These are phyloP conservation scores for Micropoecilia bifurca DNA, from an alignment of 2,797 vertebrate genomes.

Conservation along the genomic window DNA sequence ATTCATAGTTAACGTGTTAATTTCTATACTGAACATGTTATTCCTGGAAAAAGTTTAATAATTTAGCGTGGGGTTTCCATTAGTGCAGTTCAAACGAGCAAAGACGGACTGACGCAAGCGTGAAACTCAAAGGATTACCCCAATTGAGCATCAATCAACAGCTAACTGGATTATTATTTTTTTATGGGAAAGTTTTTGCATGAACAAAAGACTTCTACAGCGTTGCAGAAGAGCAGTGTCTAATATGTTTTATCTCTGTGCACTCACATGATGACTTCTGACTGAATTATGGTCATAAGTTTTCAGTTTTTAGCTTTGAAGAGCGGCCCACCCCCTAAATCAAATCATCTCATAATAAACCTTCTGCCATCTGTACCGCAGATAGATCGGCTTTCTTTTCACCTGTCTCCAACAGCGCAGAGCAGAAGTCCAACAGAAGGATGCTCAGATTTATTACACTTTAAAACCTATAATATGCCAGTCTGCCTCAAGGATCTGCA, in stretches of 20 bases:
- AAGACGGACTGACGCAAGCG: conserved; percentile 24
- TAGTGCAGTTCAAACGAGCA: conserved; percentile 21
- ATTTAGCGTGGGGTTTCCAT: conserved; percentile 13
- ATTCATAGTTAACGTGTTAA: conserved; percentile 8
- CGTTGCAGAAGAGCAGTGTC: not conserved
- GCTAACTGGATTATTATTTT: conserved; percentile 45
- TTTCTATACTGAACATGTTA: conserved; percentile 30
- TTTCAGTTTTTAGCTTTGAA: conserved; percentile 40
- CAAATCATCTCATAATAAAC: conserved; percentile 40
- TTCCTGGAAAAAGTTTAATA: conserved; percentile 28
- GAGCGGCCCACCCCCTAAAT: conserved; percentile 37
- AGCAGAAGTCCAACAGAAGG: conserved; percentile 31
- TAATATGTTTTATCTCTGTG: conserved; percentile 24
- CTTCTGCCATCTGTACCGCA: conserved; percentile 19
- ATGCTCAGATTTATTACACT: conserved; percentile 65
- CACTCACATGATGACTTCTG: conserved; percentile 32
- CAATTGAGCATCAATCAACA: conserved; percentile 4
- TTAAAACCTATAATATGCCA: conserved; percentile 55
- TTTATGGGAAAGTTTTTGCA: conserved; percentile 31
- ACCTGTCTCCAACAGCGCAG: conserved; percentile 32
- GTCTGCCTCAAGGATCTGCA: conserved; percentile 44
- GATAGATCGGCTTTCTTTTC: conserved; percentile 30
- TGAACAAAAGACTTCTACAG: conserved; percentile 23
- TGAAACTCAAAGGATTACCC: conserved; percentile 26
- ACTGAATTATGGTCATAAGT: conserved; percentile 33